phyloP scores from a whole-genome alignment of 2,113 vertebrate species.

The Marmota flaviventris region DNA sequence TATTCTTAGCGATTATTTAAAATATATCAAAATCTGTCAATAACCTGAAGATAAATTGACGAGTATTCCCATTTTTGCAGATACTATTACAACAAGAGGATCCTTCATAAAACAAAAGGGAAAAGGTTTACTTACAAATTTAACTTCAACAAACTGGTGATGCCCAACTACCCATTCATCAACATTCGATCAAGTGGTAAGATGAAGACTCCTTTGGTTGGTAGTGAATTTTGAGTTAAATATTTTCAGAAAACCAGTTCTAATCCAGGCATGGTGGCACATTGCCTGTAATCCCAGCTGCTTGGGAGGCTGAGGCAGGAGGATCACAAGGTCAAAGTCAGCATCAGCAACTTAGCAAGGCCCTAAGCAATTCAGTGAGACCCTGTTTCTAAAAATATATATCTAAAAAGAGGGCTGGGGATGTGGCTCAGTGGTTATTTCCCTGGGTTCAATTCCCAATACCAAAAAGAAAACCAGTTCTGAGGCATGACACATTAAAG shows the following conservation, averaged over 20 bases:
- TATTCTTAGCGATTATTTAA: neutral
- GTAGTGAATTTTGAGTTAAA: slow-evolving; percentile 6
- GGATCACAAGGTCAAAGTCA: no score
- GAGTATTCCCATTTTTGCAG: slow-evolving; percentile 52
- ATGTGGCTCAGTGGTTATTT: no score
- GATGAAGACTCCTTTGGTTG: slow-evolving; percentile 37
- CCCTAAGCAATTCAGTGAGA: no score
- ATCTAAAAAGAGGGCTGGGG: no score
- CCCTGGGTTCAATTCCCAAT: no score
- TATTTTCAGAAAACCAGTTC: neutral
- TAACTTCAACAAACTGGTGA: slow-evolving; percentile 91
- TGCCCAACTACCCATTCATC: slow-evolving; percentile 91
- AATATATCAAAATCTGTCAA: neutral
- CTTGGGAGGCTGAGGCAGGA: no score
- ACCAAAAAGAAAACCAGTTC: no score
- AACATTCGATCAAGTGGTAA: slow-evolving; percentile 90
- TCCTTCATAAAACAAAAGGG: slow-evolving; percentile 92
- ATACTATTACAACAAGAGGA: slow-evolving; percentile 92
- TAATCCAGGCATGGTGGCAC: neutral
- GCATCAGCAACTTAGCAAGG: no score
- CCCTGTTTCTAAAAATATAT: no score
- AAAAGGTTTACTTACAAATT: slow-evolving; percentile 92
- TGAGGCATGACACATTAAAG: neutral
- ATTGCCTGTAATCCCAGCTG: no score
- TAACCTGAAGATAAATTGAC: neutral